phyloP scores from a whole-genome alignment of 2,888 invertebrate species.

The Hypomecis punctinalis region DNA sequence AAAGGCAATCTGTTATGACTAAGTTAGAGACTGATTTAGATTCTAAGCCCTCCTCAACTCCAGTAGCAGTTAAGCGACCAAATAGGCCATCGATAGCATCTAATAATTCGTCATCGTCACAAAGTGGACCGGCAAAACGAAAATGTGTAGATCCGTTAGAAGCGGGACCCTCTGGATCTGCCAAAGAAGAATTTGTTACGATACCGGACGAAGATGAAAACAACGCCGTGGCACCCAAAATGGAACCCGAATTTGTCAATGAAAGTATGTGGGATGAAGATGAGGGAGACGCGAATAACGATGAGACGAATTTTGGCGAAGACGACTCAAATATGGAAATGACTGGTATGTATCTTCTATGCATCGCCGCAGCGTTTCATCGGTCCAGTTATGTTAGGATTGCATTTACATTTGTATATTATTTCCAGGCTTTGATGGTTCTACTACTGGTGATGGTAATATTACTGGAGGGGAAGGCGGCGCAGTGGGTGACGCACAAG shows the following conservation, averaged over 20 bases:
- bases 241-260: conserved; percentile 88
- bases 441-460: conserved; percentile 80
- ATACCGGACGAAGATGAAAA: conserved; percentile 83
- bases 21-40: conserved; percentile 86
- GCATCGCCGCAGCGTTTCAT: not conserved
- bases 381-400: not conserved
- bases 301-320: conserved; percentile 87
- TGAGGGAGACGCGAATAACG: conserved; percentile 86
- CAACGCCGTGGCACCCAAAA: conserved; percentile 87
- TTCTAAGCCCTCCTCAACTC: conserved; percentile 87
- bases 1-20: conserved; percentile 86
- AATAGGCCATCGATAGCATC: conserved; percentile 87
- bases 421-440: conserved; percentile 78
- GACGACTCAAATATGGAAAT: conserved; percentile 88
- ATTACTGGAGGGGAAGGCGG: conserved; percentile 82
- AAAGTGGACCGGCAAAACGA: conserved; percentile 84
- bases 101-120: conserved; percentile 85
- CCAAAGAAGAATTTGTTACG: conserved; percentile 83
- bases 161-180: conserved; percentile 84
- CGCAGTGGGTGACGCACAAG: conserved; percentile 84
- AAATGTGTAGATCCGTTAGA: conserved; percentile 87
- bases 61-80: conserved; percentile 87
- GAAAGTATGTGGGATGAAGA: conserved; percentile 86
- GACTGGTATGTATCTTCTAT: conserved; percentile 70
- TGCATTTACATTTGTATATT: not conserved